Evolutionary conservation across 2,888 invertebrate species (phyloP), one percentile per base, ranked within the genome.

Genomic region (Heliconius sara): DNA sequence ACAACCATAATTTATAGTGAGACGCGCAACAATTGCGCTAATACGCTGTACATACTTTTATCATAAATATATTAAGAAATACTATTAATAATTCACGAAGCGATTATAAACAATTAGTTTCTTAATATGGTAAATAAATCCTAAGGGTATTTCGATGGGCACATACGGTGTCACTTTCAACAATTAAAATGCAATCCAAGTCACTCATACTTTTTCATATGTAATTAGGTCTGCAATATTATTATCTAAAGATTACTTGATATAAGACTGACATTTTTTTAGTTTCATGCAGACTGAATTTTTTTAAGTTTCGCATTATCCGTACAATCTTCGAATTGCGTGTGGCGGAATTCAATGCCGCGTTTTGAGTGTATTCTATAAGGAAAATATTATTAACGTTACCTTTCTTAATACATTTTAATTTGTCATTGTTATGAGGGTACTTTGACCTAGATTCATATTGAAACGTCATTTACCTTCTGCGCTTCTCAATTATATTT

Each of bases 401-500:
- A 60, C n/a, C n/a, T n/a, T n/a, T 60, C 10, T n/a, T 60, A 60
- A 12, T 65, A 70, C 43, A 43, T 39, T 70, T 27, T 43, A 47
- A 70, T 2, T 70, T 19, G 25, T 47, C 19, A 70, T 43, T 70
- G 9, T 70, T 43, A 70, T 70, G 43, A 70, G 43, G 70, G 70
- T 70, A 70, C 25, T 70, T 3, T 43, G 70, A 43, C 70, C 70
- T 70, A 70, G 43, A 43, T 70, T 47, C 7, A 25, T 47, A 70
- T 25, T 70, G 25, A 70, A 70, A 47, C 43, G 9, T 16, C 19
- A 25, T 25, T 70, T 47, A 9, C 25, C 68, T 39, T 12, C 68
- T 25, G n/a, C 25, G 25, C 43, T 43, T 43, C 16, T 43, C 68
- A 68, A 68, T 39, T 16, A n/a, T n/a, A n/a, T n/a, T n/a, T n/a